Evolutionary conservation across 2,797 vertebrate species (phyloP).

Genomic region (Pipistrellus pipistrellus): DNA sequence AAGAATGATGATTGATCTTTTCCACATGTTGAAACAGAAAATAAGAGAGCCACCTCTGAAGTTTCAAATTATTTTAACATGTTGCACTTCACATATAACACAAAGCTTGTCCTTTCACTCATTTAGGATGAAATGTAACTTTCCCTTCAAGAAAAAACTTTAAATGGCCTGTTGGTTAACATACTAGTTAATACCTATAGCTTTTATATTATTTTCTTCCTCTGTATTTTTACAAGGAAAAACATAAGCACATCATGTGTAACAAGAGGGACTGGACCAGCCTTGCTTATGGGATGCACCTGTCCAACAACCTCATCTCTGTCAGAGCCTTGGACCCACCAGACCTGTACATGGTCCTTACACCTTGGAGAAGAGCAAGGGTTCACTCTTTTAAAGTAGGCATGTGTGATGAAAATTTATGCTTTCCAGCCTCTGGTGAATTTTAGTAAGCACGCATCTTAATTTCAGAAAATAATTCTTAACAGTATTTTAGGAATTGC

Average conservation of each 20-base stretch:
- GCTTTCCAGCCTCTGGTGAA: neutral
- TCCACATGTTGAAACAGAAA: neutral
- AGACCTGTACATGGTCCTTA: neutral
- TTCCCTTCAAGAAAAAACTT: neutral
- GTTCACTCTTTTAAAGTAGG: neutral
- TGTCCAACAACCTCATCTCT: neutral
- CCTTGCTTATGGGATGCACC: neutral
- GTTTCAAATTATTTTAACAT: conserved; percentile 38
- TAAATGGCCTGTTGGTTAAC: neutral
- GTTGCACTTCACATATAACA: neutral
- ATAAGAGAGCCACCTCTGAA: neutral
- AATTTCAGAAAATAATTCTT: neutral
- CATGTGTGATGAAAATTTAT: neutral
- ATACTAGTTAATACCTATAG: neutral
- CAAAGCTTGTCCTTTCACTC: neutral
- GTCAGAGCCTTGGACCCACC: neutral
- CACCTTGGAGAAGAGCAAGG: neutral
- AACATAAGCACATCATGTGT: neutral
- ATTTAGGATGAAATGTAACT: neutral
- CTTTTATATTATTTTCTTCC: neutral
- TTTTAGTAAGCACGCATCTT: neutral
- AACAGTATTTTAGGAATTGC: neutral
- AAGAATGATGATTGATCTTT: neutral
- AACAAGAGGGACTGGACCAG: neutral
- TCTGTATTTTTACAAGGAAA: neutral